Conservation (phyloP, 2,888 invertebrate species). For the Hirtodrosophila cameraria region DNA sequence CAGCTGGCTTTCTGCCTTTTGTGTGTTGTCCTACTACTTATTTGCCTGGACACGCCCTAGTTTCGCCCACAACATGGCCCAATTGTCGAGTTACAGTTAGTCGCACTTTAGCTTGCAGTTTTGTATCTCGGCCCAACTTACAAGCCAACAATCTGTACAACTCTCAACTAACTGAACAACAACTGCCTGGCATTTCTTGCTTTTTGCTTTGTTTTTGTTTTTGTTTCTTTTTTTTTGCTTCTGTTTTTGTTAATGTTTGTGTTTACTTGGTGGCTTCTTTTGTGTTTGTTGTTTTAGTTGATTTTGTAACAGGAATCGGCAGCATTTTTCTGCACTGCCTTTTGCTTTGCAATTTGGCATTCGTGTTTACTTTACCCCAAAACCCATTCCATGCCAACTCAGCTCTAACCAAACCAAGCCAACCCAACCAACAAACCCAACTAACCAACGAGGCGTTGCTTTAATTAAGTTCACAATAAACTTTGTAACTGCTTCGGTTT, state of each 20-base stretch:
- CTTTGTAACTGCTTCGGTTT: conserved; percentile 29
- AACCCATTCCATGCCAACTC: too few species aligned
- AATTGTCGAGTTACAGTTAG: conserved; percentile 10
- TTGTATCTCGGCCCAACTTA: conserved; percentile 32
- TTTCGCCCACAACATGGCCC: background rate
- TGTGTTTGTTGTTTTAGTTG: conserved; percentile 53
- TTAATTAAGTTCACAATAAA: conserved; percentile 63
- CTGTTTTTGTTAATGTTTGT: conserved; percentile 12
- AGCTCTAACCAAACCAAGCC: background rate
- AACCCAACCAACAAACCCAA: conserved; percentile 17
- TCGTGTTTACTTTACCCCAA: conserved; percentile 39
- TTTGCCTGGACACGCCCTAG: conserved; percentile 35
- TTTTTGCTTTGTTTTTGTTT: conserved; percentile 29
- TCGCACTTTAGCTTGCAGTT: conserved; percentile 17
- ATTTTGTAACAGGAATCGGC: conserved; percentile 52
- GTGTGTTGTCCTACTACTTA: conserved; percentile 15
- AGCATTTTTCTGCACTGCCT: conserved; percentile 48
- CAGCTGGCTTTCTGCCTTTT: conserved; percentile 15
- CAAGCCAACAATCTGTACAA: conserved; percentile 30
- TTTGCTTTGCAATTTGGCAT: conserved; percentile 29
- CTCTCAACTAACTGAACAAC: conserved; percentile 34
- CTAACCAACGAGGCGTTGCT: conserved; percentile 46
- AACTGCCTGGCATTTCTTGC: conserved; percentile 42
- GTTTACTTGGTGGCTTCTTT: conserved; percentile 64
- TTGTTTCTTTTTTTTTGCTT: conserved; percentile 13